Evolutionary conservation across 1,140 invertebrate species (phyloP).

Genomic region (Trissolcus basalis): DNA sequence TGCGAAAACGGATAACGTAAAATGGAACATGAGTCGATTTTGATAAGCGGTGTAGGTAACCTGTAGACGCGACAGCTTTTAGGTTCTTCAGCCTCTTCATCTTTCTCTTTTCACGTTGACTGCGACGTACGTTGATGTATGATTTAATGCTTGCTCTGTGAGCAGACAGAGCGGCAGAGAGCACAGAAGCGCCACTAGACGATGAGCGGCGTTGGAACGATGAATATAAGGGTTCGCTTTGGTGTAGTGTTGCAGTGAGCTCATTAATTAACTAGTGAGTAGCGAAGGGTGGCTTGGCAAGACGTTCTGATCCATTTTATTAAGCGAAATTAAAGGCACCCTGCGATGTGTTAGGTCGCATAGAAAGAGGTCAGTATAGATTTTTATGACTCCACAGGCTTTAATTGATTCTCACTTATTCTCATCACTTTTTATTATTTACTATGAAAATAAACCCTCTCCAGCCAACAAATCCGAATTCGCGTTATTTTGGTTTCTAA

Average conservation of each 20-base stretch:
- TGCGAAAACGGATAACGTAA: no score
- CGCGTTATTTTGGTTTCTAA: no score
- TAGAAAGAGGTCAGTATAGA: slow-evolving; percentile 15
- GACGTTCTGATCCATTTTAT: slow-evolving; percentile 72
- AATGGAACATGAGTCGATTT: slow-evolving; percentile 34
- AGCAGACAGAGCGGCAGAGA: slow-evolving; percentile 67
- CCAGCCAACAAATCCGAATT: no score
- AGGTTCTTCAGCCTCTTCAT: slow-evolving; percentile 53
- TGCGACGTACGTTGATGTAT: slow-evolving; percentile 70
- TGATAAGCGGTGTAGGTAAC: slow-evolving; percentile 41
- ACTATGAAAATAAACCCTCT: no score
- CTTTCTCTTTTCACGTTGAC: slow-evolving; percentile 49
- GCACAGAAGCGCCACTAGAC: slow-evolving; percentile 63
- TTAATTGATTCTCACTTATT: slow-evolving; percentile 7
- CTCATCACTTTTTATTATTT: no score
- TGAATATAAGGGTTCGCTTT: slow-evolving; percentile 70
- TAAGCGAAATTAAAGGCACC: slow-evolving; percentile 70
- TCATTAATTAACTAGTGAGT: slow-evolving; percentile 74
- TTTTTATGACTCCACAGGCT: slow-evolving; percentile 21
- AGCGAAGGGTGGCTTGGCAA: slow-evolving; percentile 72
- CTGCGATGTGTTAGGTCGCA: slow-evolving; percentile 38
- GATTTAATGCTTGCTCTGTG: slow-evolving; percentile 72
- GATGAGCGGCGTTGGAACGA: slow-evolving; percentile 60
- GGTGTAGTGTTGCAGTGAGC: slow-evolving; percentile 74
- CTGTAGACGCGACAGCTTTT: slow-evolving; percentile 54